Evolutionary conservation across 2,113 vertebrate genomes (phyloP), one percentile per base, ranked within the genome.

Genomic region (Plecturocebus donacophilus): DNA sequence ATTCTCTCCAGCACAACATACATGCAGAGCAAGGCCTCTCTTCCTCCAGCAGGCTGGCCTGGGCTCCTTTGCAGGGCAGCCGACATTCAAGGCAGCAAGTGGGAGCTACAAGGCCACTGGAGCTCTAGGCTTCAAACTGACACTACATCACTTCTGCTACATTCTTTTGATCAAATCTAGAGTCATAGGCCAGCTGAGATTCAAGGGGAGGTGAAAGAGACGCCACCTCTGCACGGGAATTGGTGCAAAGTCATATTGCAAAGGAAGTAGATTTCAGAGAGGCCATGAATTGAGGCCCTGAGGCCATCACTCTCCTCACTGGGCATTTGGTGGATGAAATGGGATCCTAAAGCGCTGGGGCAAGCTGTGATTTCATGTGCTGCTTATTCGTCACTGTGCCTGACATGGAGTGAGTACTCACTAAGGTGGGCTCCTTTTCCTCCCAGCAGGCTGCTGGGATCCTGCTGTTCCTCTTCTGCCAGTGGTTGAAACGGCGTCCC

Each of bases 11-110:
- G 21, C 17, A 21, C 4, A 32, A 5, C 6, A 5, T 40, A 12
- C 0, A 0, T 3, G 9, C 42, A 9, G 21, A 20, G 17, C 17
- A 2, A 8, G 1, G 25, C 32, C 64, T 32, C 23, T 14, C 10
- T 21, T 1, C 5, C 30, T 58, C 58, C 6, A 23, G 71, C 2
- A 1, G 73, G 38, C 42, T 0, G 10, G 47, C 5, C 38, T 11
- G 1, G 66, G 52, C 58, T 66, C 25, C 38, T 85, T 45, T 23
- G 5, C 12, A 10, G 38, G 1, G 23, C 40, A 12, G 20, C 38
- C 0, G 1, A 38, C 27, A 27, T 80, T 42, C 47, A 23, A 8
- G 2, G 17, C 19, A 95, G 52, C 3, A 25, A 35, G 32, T 6
- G 61, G 42, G 30, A 64, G 38, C 10, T 21, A 6, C 38, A 23